These are phyloP conservation scores for Drosophila paramelanica DNA, from an alignment of 2,888 invertebrate genomes.

Conservation along the genomic window DNA sequence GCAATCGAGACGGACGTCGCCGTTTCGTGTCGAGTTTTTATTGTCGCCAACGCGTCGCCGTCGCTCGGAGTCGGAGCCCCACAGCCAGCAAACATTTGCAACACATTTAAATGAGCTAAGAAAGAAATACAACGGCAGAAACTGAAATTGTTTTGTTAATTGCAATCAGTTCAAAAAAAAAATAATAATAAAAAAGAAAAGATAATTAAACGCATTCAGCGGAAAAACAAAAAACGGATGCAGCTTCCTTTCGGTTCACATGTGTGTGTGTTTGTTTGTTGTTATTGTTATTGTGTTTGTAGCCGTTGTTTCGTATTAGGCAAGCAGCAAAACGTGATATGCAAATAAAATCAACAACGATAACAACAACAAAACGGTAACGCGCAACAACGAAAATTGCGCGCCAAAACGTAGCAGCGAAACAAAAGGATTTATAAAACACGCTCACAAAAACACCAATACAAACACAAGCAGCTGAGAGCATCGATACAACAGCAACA, in stretches of 20 bases:
- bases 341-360: constrained; percentile 62
- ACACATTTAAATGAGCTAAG: constrained; percentile 45
- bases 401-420: constrained; percentile 66
- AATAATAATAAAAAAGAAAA: not conserved
- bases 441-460: constrained; percentile 44
- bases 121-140: constrained; percentile 17
- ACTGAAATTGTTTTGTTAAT: constrained; percentile 30
- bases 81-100: constrained; percentile 38
- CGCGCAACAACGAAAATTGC: constrained; percentile 56
- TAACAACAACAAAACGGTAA: constrained; percentile 30
- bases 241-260: constrained; percentile 48
- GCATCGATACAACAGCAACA: constrained; percentile 27
- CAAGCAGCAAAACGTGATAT: constrained; percentile 75
- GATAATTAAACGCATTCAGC: constrained; percentile 13
- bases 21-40: constrained; percentile 32
- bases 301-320: constrained; percentile 62
- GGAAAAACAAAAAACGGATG: constrained; percentile 30
- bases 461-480: constrained; percentile 62
- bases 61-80: constrained; percentile 63
- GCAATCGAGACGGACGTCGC: constrained; percentile 57
- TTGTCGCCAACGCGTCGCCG: constrained; percentile 59
- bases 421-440: constrained; percentile 72
- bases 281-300: constrained; percentile 62
- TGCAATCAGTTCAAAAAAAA: constrained; percentile 16
- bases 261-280: constrained; percentile 41